phyloP scores from a whole-genome alignment of 1,140 invertebrate genomes.

The Protaetia brevitarsis region DNA sequence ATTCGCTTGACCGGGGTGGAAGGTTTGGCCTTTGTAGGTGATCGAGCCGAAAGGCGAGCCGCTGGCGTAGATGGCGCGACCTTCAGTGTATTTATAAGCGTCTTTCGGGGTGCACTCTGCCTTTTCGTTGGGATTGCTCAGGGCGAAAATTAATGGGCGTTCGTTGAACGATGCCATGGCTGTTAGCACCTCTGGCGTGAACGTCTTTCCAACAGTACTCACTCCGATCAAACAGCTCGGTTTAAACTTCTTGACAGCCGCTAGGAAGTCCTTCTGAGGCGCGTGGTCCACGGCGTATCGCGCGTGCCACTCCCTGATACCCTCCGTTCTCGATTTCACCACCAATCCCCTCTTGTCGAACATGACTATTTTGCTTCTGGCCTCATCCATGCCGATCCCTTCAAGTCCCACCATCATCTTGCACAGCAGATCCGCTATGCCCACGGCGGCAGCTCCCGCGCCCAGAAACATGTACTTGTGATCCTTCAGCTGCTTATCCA shows the following conservation, averaged over 20 bases:
- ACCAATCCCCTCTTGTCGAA: slow-evolving; percentile 72
- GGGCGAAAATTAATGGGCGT: slow-evolving; percentile 86
- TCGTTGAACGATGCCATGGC: slow-evolving; percentile 77
- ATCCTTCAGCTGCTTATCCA: slow-evolving; percentile 70
- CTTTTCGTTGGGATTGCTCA: slow-evolving; percentile 94
- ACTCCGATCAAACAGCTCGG: slow-evolving; percentile 85
- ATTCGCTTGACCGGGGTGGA: slow-evolving; percentile 89
- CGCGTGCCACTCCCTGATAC: slow-evolving; percentile 75
- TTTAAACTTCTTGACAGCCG: slow-evolving; percentile 74
- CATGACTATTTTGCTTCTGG: slow-evolving; percentile 69
- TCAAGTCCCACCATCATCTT: slow-evolving; percentile 89
- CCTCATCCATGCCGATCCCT: slow-evolving; percentile 68
- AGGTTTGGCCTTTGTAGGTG: slow-evolving; percentile 70
- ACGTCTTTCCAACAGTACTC: slow-evolving; percentile 77
- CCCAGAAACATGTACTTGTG: slow-evolving; percentile 89
- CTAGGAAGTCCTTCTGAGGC: slow-evolving; percentile 66
- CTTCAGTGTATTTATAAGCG: slow-evolving; percentile 83
- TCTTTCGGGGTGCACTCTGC: slow-evolving; percentile 95
- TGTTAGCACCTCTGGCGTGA: slow-evolving; percentile 77
- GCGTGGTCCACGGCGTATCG: slow-evolving; percentile 71
- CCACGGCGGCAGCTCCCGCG: slow-evolving; percentile 70
- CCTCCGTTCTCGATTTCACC: slow-evolving; percentile 70
- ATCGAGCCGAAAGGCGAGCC: slow-evolving; percentile 90
- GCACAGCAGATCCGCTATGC: slow-evolving; percentile 82
- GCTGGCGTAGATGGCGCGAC: slow-evolving; percentile 83